phyloP scores from a whole-genome alignment of 2,797 vertebrate species.

The Oreonectes daqikongensis region DNA sequence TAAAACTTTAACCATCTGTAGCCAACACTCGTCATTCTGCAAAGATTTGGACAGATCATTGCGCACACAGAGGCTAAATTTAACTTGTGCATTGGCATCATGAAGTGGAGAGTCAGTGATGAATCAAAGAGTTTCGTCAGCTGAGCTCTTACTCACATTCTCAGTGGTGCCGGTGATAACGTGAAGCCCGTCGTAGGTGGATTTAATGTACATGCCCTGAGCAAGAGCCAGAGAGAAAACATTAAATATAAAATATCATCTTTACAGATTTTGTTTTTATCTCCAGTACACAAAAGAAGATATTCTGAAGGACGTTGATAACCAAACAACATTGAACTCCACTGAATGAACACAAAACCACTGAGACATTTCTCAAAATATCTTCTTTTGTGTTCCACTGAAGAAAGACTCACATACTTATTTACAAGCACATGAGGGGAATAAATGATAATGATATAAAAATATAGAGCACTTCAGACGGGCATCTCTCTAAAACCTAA shows the following conservation, averaged over 20 bases:
- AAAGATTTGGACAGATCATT: conserved; percentile 24
- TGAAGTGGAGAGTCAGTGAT: conserved; percentile 20
- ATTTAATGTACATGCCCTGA: conserved; percentile 98
- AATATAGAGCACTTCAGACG: too few relatives aligned
- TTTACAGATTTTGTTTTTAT: too few relatives aligned
- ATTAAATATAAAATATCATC: not conserved
- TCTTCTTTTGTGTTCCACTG: too few relatives aligned
- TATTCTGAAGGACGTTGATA: too few relatives aligned
- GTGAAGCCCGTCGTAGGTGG: conserved; percentile 93
- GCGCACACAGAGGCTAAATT: conserved; percentile 39
- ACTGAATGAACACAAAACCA: too few relatives aligned
- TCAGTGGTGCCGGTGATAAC: conserved; percentile 96
- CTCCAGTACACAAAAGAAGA: too few relatives aligned
- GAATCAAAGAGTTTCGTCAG: conserved; percentile 40
- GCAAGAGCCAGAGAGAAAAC: conserved; percentile 21
- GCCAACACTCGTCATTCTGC: not conserved
- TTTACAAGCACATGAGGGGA: too few relatives aligned
- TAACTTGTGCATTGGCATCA: conserved; percentile 37
- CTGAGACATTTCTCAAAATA: too few relatives aligned
- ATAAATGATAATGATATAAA: too few relatives aligned
- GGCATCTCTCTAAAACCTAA: too few relatives aligned
- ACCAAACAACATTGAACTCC: too few relatives aligned
- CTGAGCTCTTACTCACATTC: conserved; percentile 81
- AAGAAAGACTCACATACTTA: too few relatives aligned
- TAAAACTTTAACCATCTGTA: conserved; percentile 9